Base-by-base conservation (phyloP, 2,888 invertebrate genomes). In the Pseudococcus jackbeardsleyi region DNA sequence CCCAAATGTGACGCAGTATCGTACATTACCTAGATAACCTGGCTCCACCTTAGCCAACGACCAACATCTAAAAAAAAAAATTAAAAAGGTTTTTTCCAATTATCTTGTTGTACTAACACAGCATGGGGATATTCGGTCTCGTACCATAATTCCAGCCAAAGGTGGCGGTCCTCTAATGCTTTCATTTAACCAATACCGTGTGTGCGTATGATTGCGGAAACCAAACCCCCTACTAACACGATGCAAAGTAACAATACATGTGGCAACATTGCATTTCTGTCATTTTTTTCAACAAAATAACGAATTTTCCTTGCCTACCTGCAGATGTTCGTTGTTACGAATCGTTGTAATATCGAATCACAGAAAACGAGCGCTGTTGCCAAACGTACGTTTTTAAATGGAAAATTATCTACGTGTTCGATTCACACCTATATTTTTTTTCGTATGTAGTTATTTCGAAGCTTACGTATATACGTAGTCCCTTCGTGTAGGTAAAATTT, bases 11-110 rank as follows among this genome's bases (percentile, higher is more conserved):
- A 79, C 50, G 33, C 87, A 87, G 79, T 87, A 87, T 39, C 87
- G 72, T 79, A 87, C 87, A 87, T 72, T 87, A 39, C 87, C 87
- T 82, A 87, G 87, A 87, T 87, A 87, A 79, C n/a, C 68, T 79
- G 8, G 39, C 1, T 33, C 7, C 17, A 79, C 22, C 26, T 3
- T 33, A 33, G 26, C 26, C 26, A 33, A 39, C 42, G 19, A 42
- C 42, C 17, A n/a, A 79, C 9, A 42, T 79, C 0, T 19, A 59
- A 59, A 59, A 59, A 19, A 59, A 59, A n/a, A 1, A 59, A 59
- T 17, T 15, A 79, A 42, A n/a, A 79, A 46, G 42, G 79, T 22
- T 79, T 79, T 79, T 42, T n/a, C 79, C n/a, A 42, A 42, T 79
- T 79, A 26, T 42, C n/a, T 17, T 79, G 8, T 39, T 79, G 8